These are phyloP conservation scores for Erpobdella octoculata DNA, from an alignment of 2,888 invertebrate species.

Conservation along the genomic window DNA sequence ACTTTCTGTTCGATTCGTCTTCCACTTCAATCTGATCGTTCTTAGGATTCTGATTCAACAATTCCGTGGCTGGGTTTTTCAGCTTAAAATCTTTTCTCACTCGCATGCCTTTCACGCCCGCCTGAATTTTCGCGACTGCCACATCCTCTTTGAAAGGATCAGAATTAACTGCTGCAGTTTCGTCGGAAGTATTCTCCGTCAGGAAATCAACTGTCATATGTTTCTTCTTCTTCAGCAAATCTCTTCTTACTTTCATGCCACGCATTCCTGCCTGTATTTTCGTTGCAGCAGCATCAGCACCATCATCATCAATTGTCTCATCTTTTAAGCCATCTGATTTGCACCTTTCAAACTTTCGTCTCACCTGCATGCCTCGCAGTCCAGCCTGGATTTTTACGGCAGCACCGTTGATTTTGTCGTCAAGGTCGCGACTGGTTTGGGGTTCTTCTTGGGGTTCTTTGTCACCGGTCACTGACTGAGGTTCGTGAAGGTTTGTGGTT, in stretches of 20 bases:
- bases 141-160: slow-evolving; percentile 24
- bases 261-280: slow-evolving; percentile 46
- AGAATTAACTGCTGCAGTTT: not conserved
- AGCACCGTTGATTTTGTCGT: slow-evolving; percentile 43
- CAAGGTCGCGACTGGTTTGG: too few relatives aligned
- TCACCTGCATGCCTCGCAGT: slow-evolving; percentile 37
- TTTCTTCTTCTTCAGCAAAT: slow-evolving; percentile 21
- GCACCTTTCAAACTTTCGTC: slow-evolving; percentile 31
- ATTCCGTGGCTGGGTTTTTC: slow-evolving; percentile 39
- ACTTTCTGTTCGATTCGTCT: slow-evolving; percentile 30
- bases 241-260: slow-evolving; percentile 42
- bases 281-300: slow-evolving; percentile 45
- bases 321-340: slow-evolving; percentile 37
- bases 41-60: not conserved
- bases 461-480: too few relatives aligned
- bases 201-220: not conserved
- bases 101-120: slow-evolving; percentile 47
- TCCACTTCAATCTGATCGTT: not conserved
- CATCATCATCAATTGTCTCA: slow-evolving; percentile 35
- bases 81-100: slow-evolving; percentile 43
- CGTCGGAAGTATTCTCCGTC: too few relatives aligned
- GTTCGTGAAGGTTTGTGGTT: not conserved
- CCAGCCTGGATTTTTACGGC: slow-evolving; percentile 43
- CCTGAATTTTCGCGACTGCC: slow-evolving; percentile 50
- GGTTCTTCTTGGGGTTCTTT: not conserved